Base-by-base conservation (phyloP, 2,797 vertebrate genomes). In the Sebastes paucispinis region DNA sequence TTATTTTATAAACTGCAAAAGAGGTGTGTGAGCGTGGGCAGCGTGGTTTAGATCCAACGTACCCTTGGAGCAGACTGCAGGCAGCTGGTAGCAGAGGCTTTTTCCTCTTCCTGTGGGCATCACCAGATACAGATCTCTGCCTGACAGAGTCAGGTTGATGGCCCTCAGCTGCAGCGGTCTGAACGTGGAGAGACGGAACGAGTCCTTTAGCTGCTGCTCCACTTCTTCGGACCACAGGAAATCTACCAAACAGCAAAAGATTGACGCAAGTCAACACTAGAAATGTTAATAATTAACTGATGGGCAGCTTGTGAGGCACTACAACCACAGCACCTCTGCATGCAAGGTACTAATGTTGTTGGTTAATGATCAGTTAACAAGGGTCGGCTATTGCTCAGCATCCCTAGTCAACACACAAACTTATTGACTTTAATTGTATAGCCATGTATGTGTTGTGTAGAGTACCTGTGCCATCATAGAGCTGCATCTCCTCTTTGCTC, bases 21-120 rank as follows among this genome's bases (percentile, higher is more conserved):
- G 18, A 18, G 25, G 11, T 63, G 14, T 60, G 6, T 18, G 12
- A 50, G 43, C 16, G 57, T 3, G 8, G 52, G n/a, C 47, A 16
- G 25, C 36, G 29, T 29, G 11, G 3, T 11, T 71, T 32, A 8
- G 16, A 16, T 29, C 22, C 4, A 34, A 3, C 89, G 6, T 94
- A 99, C 98, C 98, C 1, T 96, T 90, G 36, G 96, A 98, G 91
- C 96, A 98, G 73, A 97, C 84, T 3, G 98, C 98, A 54, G 98
- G 97, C 43, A 99, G 94, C 94, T 99, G 98, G 87, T 97, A 99
- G 84, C 98, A 99, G 62, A 99, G 95, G 73, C 98, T 99, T 85
- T 99, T 99, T 4, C 98, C 98, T 63, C 97, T 94, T 31, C 98
- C 98, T 0, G 98, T 99, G 1, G 98, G 98, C 98, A 99, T 99